These are phyloP conservation scores for Phalacrocorax aristotelis DNA, from an alignment of 2,113 vertebrate species.

Conservation along the genomic window DNA sequence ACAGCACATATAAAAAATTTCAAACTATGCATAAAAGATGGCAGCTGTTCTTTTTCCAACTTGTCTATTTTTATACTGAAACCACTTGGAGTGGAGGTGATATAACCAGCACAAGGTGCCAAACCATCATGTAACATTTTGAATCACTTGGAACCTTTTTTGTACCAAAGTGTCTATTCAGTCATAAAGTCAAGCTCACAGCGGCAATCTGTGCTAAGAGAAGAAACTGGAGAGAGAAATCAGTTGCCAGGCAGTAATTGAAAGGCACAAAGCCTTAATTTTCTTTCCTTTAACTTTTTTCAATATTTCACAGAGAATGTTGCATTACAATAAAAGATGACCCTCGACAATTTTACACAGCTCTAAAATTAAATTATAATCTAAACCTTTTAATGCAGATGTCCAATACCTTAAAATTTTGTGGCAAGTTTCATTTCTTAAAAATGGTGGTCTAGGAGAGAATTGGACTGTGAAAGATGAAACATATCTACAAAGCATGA, in stretches of 20 bases:
- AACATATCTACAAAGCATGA: neutral
- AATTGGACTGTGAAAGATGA: neutral
- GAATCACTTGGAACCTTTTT: conserved; percentile 33
- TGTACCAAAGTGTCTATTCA: conserved; percentile 3
- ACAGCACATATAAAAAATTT: neutral
- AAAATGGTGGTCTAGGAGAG: neutral
- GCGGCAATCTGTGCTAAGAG: neutral
- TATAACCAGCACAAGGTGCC: conserved; percentile 27
- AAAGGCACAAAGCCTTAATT: neutral
- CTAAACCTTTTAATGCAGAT: neutral
- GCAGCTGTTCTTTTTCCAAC: conserved; percentile 32
- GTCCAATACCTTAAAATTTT: neutral
- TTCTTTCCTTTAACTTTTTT: neutral
- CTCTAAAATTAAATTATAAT: neutral
- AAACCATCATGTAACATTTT: neutral
- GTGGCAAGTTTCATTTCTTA: neutral
- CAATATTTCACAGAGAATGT: neutral
- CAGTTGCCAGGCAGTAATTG: neutral
- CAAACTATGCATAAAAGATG: conserved; percentile 22
- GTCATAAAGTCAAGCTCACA: conserved; percentile 4
- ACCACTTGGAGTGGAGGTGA: conserved; percentile 37
- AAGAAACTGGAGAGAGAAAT: neutral
- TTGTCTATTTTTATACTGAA: conserved; percentile 38
- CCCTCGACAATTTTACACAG: neutral
- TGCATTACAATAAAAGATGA: neutral